A percentile compares a stretch with the other conserved stretches of the same genome.
Evolutionary conservation across 23 tunicate genomes (phyloP).

Genomic region (Trididemnum miniatum): DNA sequence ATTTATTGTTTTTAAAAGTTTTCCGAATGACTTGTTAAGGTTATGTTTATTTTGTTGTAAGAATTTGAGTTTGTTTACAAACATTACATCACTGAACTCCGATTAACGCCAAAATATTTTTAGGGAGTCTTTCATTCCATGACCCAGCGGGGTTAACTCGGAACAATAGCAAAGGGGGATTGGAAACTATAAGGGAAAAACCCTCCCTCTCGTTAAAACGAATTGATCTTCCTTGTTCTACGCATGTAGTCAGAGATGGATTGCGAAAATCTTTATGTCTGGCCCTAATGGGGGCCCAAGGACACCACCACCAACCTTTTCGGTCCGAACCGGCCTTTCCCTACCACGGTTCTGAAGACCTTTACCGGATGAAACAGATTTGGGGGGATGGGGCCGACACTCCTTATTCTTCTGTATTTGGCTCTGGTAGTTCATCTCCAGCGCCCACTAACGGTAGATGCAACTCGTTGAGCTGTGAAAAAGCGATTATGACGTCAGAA

Average conservation of each 20-base stretch:
- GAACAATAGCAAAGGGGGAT: background rate
- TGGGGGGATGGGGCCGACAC: background rate
- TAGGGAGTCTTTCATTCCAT: no score
- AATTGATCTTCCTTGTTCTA: background rate
- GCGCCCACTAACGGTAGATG: conserved; percentile 47
- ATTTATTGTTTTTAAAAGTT: no score
- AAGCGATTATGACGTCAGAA: background rate
- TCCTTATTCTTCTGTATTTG: conserved; percentile 25
- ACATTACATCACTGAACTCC: no score
- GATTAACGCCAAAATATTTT: no score
- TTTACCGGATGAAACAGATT: background rate
- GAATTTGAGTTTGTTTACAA: no score
- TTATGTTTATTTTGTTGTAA: no score
- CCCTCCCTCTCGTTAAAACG: background rate
- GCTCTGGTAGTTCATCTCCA: conserved; percentile 32
- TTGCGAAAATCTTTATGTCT: background rate
- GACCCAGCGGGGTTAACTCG: background rate
- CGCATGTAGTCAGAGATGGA: background rate
- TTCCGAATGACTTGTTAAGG: no score
- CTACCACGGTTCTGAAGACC: background rate
- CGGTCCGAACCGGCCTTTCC: background rate
- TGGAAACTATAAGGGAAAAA: conserved; percentile 5
- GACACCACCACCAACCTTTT: background rate
- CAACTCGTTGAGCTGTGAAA: background rate
- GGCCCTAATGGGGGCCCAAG: background rate